Percentiles rank a stretch among this genome's conserved stretches.
Conservation (phyloP, 2,113 vertebrate genomes). For the Spermophilus dauricus region DNA sequence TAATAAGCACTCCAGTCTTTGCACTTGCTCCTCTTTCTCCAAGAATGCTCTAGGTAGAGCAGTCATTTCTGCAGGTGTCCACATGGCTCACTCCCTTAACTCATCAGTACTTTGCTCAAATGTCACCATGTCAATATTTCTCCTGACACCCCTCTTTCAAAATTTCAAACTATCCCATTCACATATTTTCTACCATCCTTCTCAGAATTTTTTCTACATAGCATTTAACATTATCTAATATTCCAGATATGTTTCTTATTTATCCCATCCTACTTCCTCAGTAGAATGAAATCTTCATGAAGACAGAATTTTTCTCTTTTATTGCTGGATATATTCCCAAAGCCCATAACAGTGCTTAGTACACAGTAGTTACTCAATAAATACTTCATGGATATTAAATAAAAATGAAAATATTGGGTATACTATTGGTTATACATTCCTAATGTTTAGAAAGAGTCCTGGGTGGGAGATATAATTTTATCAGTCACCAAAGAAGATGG, state of each 20-base stretch:
- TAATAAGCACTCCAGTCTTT: neutral
- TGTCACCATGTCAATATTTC: neutral
- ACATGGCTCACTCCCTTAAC: neutral
- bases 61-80: neutral
- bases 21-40: neutral
- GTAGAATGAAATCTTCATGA: conserved; percentile 31
- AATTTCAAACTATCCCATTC: neutral
- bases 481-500: neutral
- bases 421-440: neutral
- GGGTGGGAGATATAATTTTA: neutral
- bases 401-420: neutral
- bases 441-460: neutral
- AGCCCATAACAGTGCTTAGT: neutral
- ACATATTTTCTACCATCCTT: neutral
- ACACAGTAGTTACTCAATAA: neutral
- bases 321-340: neutral
- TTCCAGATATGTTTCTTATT: neutral
- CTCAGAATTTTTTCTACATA: conserved; percentile 3
- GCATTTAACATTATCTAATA: conserved; percentile 9
- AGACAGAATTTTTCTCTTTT: neutral
- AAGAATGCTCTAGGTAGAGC: neutral
- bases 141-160: conserved; percentile 20
- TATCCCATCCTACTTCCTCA: neutral
- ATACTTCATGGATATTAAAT: neutral
- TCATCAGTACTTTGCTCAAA: neutral